Base-by-base conservation (phyloP, 2,797 vertebrate species). In the Cynopterus sphinx region DNA sequence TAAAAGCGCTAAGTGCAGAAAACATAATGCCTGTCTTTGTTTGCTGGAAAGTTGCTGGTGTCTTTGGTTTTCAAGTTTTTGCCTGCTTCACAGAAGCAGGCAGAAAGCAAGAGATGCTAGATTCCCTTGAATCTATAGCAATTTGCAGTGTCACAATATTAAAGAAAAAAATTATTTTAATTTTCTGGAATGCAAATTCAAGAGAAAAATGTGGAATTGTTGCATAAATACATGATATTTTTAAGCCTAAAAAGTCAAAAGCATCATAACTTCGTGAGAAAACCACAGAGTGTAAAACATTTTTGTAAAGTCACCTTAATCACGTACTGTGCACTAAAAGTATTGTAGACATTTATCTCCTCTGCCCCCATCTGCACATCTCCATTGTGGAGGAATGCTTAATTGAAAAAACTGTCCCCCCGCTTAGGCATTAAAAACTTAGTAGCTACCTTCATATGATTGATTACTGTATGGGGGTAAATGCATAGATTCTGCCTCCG, bases 1-100 rank as follows among this genome's bases (percentile, higher is more conserved):
- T 26, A 11, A 89, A 92, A 57, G 53, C 91, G 88, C 10, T 13
- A 82, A 95, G 92, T 77, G 31, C 90, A 70, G 73, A 61, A 63
- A 67, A 94, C 78, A 97, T 84, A 97, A 96, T 96, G 95, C 49
- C 85, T 2, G 81, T 49, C 93, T 97, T 97, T 98, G 96, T 97
- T 88, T 83, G 77, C 93, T 15, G 86, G 87, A 85, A 95, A 93
- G 85, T 96, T 86, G 96, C 59, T 94, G 82, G 75, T 92, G 92
- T 92, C 95, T 97, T 90, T 81, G 57, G 81, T 90, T 96, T 87
- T 96, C 91, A 70, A 93, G 94, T 93, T 97, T 96, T 90, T 77
- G 86, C 89, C 78, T 95, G 87, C 55, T 87, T 89, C 88, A 10
- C 4, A 92, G 81, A 92, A 68, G 67, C 83, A 74, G 57, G 86